Base-by-base conservation (phyloP, 2,113 vertebrate genomes). In the Carassius auratus region DNA sequence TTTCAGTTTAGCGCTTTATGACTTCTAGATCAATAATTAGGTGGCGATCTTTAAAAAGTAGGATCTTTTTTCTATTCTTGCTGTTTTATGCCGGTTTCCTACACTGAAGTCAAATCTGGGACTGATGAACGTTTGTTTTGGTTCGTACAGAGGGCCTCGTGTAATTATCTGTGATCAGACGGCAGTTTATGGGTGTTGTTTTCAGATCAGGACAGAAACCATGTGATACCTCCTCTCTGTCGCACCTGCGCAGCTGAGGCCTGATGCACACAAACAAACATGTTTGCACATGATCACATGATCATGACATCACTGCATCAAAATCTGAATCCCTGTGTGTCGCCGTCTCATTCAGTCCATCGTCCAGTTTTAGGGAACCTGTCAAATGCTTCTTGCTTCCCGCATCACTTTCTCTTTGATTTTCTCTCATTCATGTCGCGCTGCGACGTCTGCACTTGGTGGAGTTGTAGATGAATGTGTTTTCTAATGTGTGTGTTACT, bases 201-300 rank as follows among this genome's bases (percentile, higher is more conserved):
- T 62, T 64, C 57, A 26, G 19, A 45, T 50, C 33, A 81, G 78
- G 71, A 85, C 38, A 75, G 91, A 92, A 93, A 91, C 91, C 91
- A 86, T 81, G 66, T 92, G 84, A 88, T 84, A 85, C 93, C 92
- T 94, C 92, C 94, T 95, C 92, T 93, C 92, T 93, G 91, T 96
- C 93, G 95, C 92, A 23, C 42, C 77, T 30, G 21, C 93, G 94
- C 92, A 30, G 26, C 74, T 48, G 26, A 74, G 78, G 71, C 62
- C 79, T 36, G 64, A 48, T 8, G n/a, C 79, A 74, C 75, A 73
- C 45, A 81, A 33, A 86, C 57, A 75, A 38, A 85, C 30, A 66
- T 81, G 71, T 55, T 74, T 30, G 33, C 5, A 71, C 33, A 71
- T 38, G 86, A 26, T 68, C 74, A 21, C 33, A 83, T 48, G 50